Evolutionary conservation across 2,888 invertebrate species (phyloP).

Genomic region (Rhorus exstirpatorius): DNA sequence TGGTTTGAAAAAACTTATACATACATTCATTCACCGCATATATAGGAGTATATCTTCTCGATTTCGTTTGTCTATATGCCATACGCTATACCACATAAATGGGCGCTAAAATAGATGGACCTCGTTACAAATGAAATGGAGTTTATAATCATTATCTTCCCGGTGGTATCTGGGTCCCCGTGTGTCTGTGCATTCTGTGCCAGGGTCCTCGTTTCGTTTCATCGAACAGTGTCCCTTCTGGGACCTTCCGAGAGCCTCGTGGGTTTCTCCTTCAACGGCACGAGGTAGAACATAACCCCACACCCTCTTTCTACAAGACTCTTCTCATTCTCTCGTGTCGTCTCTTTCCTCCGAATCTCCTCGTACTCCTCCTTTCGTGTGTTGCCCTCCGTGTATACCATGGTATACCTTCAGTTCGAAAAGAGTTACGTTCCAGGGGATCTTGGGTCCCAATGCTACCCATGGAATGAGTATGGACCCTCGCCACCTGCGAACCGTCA

Average conservation of each 20-base stretch:
- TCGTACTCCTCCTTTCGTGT: constrained; percentile 59
- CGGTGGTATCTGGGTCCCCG: constrained; percentile 81
- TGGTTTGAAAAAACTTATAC: constrained; percentile 44
- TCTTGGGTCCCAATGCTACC: constrained; percentile 49
- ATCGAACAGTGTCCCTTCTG: constrained; percentile 36
- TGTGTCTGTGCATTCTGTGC: constrained; percentile 16
- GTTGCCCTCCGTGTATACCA: constrained; percentile 16
- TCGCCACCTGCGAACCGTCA: constrained; percentile 66
- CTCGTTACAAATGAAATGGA: constrained; percentile 86
- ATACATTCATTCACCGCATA: constrained; percentile 35
- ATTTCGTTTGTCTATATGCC: constrained; percentile 39
- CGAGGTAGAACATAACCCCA: constrained; percentile 24
- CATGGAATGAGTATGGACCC: constrained; percentile 23
- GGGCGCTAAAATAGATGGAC: constrained; percentile 85
- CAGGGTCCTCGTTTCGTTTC: constrained; percentile 32
- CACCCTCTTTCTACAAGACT: constrained; percentile 25
- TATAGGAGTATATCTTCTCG: constrained; percentile 43
- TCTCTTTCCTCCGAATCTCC: constrained; percentile 51
- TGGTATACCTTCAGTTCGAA: constrained; percentile 42
- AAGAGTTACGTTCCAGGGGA: constrained; percentile 61
- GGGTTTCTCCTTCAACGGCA: constrained; percentile 49
- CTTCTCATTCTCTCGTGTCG: constrained; percentile 46
- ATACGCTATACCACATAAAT: constrained; percentile 51
- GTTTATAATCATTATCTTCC: constrained; percentile 85
- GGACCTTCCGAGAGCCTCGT: constrained; percentile 44